Base-by-base conservation (phyloP, 2,797 vertebrate species). In the Esox lucius region DNA sequence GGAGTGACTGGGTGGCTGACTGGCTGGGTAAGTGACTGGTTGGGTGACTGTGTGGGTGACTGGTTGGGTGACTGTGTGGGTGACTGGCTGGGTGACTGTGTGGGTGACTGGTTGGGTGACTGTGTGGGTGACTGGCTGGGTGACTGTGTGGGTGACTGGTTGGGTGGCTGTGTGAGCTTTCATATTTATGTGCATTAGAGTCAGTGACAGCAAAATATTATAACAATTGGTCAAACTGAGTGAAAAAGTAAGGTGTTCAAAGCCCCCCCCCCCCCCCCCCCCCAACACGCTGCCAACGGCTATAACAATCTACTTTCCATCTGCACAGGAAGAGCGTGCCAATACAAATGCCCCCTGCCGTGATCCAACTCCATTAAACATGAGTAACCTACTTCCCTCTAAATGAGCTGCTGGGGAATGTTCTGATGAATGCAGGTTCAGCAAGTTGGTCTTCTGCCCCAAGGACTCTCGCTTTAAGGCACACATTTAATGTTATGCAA, bases 371-470 rank as follows among this genome's bases (percentile, higher is more conserved):
- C 51, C 61, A 67, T 71, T 68, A 78, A 78, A 70, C 68, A 66
- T 68, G 73, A 78, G 49, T 75, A 70, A 75, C 72, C 73, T 68
- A 75, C 68, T 75, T 78, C 64, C 70, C 56, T 75, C 64, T 51
- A 65, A 75, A 79, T 67, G 42, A 75, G 70, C 78, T 79, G 28
- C 31, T 35, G 22, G 19, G 64, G 53, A 72, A 68, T 42, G 65
- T 75, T 70, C 24, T 61, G 70, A 75, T 79, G 73, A 75, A 75
- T 75, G 77, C 73, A 75, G 51, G 69, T 75, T 72, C 72, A 75
- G 56, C 65, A 67, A 24, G 61, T 62, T 75, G 70, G 8, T 64
- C 28, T 26, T 31, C 61, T 28, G 24, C 61, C 61, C 13, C 13
- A 24, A 61, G 64, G 78, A 72, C 65, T 68, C 69, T 42, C n/a